Percentiles rank a stretch among this genome's conserved stretches.
phyloP scores from a whole-genome alignment of 2,888 invertebrate species.

The Andrena marginata region DNA sequence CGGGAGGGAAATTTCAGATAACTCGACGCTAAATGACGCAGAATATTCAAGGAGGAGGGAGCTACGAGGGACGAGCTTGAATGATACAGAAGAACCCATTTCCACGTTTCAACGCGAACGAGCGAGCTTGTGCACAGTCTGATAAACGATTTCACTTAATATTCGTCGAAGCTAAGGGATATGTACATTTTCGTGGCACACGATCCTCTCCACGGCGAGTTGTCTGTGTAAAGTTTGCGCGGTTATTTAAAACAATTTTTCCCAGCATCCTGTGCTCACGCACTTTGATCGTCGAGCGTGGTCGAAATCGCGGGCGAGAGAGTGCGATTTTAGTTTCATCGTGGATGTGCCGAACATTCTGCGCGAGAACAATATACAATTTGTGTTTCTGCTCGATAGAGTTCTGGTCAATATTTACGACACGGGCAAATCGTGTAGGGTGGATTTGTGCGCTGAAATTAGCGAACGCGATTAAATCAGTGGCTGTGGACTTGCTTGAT shows the following conservation, averaged over 20 bases:
- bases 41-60: neutral
- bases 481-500: neutral
- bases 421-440: neutral
- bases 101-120: neutral
- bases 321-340: neutral
- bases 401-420: slow-evolving; percentile 14
- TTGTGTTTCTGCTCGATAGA: neutral
- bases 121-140: neutral
- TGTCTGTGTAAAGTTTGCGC: neutral
- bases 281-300: neutral
- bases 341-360: neutral
- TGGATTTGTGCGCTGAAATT: neutral
- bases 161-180: no score
- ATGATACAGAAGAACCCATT: neutral
- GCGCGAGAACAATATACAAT: slow-evolving; percentile 9
- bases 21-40: neutral
- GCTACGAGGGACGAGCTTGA: neutral
- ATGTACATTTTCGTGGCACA: no score
- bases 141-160: neutral
- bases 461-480: neutral
- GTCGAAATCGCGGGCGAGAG: neutral
- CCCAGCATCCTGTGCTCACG: no score
- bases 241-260: no score
- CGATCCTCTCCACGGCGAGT: neutral
- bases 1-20: neutral